Evolutionary conservation across 2,888 invertebrate species (phyloP).

Genomic region (Pandemis corylana): DNA sequence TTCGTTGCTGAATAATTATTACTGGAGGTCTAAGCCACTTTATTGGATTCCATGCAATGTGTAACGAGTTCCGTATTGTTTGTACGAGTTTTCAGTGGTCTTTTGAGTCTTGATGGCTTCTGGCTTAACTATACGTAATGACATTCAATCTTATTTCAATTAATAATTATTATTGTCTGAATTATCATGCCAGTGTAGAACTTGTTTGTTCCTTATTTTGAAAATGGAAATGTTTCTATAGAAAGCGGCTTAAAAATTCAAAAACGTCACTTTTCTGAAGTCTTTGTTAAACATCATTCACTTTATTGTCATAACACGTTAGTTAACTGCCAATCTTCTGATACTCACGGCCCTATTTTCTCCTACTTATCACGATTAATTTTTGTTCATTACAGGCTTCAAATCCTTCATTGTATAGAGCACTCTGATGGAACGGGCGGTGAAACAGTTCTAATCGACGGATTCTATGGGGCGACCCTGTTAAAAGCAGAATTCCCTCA

Average conservation of each 20-base stretch:
- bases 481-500: slow-evolving; percentile 81
- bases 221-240: too few relatives aligned
- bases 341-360: not conserved
- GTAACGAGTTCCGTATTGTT: not conserved
- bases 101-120: not conserved
- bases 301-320: too few relatives aligned
- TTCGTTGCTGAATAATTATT: slow-evolving; percentile 1
- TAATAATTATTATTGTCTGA: too few relatives aligned
- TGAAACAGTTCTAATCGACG: slow-evolving; percentile 90
- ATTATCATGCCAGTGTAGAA: too few relatives aligned
- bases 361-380: not conserved
- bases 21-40: not conserved
- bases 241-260: too few relatives aligned
- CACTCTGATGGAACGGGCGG: slow-evolving; percentile 87
- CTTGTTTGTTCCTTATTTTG: too few relatives aligned
- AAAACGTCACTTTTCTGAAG: too few relatives aligned
- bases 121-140: not conserved
- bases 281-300: too few relatives aligned
- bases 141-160: too few relatives aligned
- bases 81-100: not conserved
- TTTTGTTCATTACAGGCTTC: slow-evolving; percentile 61
- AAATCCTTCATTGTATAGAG: slow-evolving; percentile 76
- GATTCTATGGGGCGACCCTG: slow-evolving; percentile 87
- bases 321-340: too few relatives aligned
- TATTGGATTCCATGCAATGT: not conserved